phyloP scores from a whole-genome alignment of 2,797 vertebrate genomes.

The Bryconaethiops microstoma region DNA sequence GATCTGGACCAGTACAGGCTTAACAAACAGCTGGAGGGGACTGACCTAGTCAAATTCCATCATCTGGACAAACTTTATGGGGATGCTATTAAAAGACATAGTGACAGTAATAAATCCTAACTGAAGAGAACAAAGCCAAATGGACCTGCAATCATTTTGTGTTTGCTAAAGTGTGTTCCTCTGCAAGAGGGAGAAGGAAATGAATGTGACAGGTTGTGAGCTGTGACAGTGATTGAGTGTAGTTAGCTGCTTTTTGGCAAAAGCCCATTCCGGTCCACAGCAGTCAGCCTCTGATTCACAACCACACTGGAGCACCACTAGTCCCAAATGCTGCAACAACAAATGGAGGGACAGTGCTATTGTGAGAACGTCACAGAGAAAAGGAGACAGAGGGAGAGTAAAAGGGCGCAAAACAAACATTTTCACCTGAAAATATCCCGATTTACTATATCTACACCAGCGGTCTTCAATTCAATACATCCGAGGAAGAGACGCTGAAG shows the following conservation, averaged over 20 bases:
- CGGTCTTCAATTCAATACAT: too few relatives aligned
- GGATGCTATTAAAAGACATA: too few relatives aligned
- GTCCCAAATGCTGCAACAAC: background rate
- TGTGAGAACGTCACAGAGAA: background rate
- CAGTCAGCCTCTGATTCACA: constrained; percentile 6
- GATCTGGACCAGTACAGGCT: too few relatives aligned
- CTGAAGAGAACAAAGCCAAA: background rate
- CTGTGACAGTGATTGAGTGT: constrained; percentile 32
- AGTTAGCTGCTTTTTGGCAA: constrained; percentile 29
- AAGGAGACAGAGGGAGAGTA: background rate
- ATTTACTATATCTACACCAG: too few relatives aligned
- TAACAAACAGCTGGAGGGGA: background rate
- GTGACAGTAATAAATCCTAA: background rate
- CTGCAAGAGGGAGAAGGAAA: background rate
- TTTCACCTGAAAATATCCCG: too few relatives aligned
- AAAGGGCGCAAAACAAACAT: too few relatives aligned
- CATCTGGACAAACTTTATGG: background rate
- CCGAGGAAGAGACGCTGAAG: too few relatives aligned
- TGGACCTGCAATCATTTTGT: background rate
- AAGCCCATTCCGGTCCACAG: constrained; percentile 6
- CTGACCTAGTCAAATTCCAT: background rate
- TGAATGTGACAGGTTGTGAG: background rate
- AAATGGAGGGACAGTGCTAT: background rate
- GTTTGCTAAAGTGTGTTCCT: background rate
- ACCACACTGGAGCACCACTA: background rate